phyloP scores from a whole-genome alignment of 2,113 vertebrate species.

The Lepisosteus oculatus region DNA sequence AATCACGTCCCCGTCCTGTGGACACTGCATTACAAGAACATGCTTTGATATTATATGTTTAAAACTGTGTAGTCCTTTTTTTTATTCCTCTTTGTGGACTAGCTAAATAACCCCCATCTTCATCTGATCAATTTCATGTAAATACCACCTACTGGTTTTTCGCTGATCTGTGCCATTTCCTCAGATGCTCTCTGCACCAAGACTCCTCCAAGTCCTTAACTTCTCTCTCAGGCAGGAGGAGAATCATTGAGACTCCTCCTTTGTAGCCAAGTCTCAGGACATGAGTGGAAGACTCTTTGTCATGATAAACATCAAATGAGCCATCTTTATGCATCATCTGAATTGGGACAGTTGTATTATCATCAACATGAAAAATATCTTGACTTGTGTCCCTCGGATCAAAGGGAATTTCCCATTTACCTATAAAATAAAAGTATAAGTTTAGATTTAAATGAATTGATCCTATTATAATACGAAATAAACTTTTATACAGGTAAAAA shows the following conservation, averaged over 20 bases:
- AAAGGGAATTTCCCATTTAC: constrained; percentile 61
- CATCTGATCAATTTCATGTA: too few species aligned
- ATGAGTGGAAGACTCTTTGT: constrained; percentile 56
- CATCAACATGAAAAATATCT: constrained; percentile 45
- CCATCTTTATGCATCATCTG: constrained; percentile 60
- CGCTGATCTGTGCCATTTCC: constrained; percentile 59
- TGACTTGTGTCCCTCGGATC: constrained; percentile 28
- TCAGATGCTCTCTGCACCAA: constrained; percentile 38
- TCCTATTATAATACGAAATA: too few species aligned
- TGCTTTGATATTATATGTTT: too few species aligned
- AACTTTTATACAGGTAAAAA: too few species aligned
- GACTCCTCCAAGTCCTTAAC: constrained; percentile 41
- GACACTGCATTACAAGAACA: too few species aligned
- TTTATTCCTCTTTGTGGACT: too few species aligned
- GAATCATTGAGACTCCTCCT: constrained; percentile 58
- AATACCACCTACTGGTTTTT: constrained; percentile 33
- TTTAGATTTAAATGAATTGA: background rate
- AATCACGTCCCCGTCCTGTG: too few species aligned
- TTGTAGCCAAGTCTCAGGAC: constrained; percentile 70
- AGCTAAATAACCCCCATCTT: too few species aligned
- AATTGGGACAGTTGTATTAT: constrained; percentile 52
- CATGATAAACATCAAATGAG: constrained; percentile 43
- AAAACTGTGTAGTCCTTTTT: too few species aligned
- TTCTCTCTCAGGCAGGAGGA: constrained; percentile 49
- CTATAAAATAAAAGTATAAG: constrained; percentile 30